phyloP scores from a whole-genome alignment of 2,888 invertebrate species.

The Creontiades dilutus region DNA sequence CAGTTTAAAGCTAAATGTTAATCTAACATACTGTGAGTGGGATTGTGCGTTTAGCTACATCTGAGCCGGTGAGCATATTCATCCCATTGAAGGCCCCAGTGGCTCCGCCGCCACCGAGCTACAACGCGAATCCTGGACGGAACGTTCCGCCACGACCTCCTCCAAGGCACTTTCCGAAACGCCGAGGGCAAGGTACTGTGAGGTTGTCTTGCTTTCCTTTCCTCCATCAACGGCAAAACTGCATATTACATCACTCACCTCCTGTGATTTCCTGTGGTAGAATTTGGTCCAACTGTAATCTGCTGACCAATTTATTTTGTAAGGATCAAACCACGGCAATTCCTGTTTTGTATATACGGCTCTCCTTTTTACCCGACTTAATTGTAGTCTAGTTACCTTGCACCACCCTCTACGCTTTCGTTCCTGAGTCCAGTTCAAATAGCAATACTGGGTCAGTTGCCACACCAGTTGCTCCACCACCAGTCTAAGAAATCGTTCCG shows the following conservation, averaged over 20 bases:
- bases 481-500: too few species aligned
- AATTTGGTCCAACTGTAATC: not conserved
- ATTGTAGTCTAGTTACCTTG: too few species aligned
- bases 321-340: not conserved
- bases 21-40: not conserved
- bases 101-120: not conserved
- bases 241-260: not conserved
- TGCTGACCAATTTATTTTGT: not conserved
- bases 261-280: not conserved
- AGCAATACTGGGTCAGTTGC: too few species aligned
- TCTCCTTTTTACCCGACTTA: not conserved
- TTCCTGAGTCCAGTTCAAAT: too few species aligned
- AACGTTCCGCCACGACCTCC: not conserved
- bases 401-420: too few species aligned
- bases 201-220: not conserved
- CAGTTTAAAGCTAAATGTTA: not conserved
- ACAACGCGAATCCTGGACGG: not conserved
- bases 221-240: not conserved
- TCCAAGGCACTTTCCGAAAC: conserved; percentile 21
- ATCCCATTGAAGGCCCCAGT: conserved; percentile 63
- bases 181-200: conserved; percentile 8
- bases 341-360: not conserved
- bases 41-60: conserved; percentile 32
- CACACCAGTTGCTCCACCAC: too few species aligned
- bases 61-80: conserved; percentile 52